phyloP scores from a whole-genome alignment of 2,113 vertebrate species.

The Pelodiscus sinensis region DNA sequence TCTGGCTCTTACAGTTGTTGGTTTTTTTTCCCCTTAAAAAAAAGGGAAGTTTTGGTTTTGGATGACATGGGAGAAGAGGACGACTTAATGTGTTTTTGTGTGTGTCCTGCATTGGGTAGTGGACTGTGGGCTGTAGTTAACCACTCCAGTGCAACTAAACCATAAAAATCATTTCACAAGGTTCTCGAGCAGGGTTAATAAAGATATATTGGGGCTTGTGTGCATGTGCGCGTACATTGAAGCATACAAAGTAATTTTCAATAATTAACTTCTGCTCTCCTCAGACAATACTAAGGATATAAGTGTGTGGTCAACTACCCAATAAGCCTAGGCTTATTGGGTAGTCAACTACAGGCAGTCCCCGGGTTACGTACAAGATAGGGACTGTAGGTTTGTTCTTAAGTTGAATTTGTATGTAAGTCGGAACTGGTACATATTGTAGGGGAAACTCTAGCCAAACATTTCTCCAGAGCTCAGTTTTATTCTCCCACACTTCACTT shows the following conservation, averaged over 20 bases:
- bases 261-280: not conserved
- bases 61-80: not conserved
- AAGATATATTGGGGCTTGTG: not conserved
- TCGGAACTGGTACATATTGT: too few species aligned
- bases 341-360: too few species aligned
- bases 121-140: not conserved
- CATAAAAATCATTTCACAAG: not conserved
- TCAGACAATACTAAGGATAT: not conserved
- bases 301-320: too few species aligned
- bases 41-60: not conserved
- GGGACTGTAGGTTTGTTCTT: too few species aligned
- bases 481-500: too few species aligned
- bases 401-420: too few species aligned
- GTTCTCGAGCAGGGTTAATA: not conserved
- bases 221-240: not conserved
- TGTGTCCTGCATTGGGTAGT: not conserved
- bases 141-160: not conserved
- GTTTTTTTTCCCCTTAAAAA: not conserved
- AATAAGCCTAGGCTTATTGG: too few species aligned
- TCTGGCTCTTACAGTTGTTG: not conserved
- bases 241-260: not conserved
- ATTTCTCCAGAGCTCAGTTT: too few species aligned
- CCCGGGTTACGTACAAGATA: too few species aligned
- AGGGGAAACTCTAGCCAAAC: too few species aligned
- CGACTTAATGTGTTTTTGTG: not conserved